A percentile compares a stretch with the other conserved stretches of the same genome.
Conservation (phyloP, 2,113 vertebrate genomes). For the Irena cyanogastra region DNA sequence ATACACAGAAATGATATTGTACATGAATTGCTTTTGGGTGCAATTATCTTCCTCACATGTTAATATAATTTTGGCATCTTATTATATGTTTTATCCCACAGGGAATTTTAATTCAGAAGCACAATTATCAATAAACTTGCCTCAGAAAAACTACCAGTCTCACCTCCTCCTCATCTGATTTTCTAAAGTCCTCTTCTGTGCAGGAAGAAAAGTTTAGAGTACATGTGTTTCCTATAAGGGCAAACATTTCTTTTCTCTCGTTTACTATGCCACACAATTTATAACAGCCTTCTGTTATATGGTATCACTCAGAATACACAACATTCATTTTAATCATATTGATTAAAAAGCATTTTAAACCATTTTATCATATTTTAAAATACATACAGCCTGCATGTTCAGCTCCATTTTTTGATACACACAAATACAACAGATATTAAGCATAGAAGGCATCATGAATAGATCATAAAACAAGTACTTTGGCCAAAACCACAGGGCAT, state of each 20-base stretch:
- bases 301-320: neutral
- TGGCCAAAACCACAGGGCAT: constrained; percentile 65
- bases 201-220: neutral
- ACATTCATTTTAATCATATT: neutral
- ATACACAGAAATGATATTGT: neutral
- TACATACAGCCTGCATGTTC: neutral
- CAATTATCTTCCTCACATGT: constrained; percentile 31
- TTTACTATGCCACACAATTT: neutral
- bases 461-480: constrained; percentile 66
- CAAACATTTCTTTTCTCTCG: neutral
- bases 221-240: neutral
- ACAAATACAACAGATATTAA: constrained; percentile 42
- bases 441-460: constrained; percentile 2
- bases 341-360: constrained; percentile 28
- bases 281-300: neutral
- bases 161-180: neutral
- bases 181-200: neutral
- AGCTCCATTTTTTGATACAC: constrained; percentile 13
- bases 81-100: constrained; percentile 1
- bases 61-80: constrained; percentile 33
- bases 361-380: constrained; percentile 13
- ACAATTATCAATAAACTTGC: neutral
- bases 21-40: constrained; percentile 21
- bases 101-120: constrained; percentile 38
- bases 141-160: neutral